Evolutionary conservation across 1,140 invertebrate genomes (phyloP).

Genomic region (Oryzaephilus surinamensis): DNA sequence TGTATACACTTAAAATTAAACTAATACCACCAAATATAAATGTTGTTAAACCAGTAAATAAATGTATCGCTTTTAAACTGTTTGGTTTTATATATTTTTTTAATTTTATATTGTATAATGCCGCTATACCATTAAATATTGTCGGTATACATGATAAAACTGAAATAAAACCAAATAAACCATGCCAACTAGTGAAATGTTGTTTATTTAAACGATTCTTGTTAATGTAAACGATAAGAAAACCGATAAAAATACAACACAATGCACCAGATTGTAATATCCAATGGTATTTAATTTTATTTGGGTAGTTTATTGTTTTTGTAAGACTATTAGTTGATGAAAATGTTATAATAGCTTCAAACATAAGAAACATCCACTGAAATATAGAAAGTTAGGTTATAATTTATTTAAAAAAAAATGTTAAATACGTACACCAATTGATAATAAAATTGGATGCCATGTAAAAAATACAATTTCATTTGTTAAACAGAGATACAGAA

Average conservation of each 20-base stretch:
- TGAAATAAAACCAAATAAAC: slow-evolving; percentile 19
- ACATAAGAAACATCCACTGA: slow-evolving; percentile 27
- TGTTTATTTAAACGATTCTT: slow-evolving; percentile 21
- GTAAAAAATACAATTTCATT: slow-evolving; percentile 24
- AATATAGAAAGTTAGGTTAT: slow-evolving; percentile 8
- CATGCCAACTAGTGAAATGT: slow-evolving; percentile 26
- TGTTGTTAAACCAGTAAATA: slow-evolving; percentile 14
- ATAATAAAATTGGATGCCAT: slow-evolving; percentile 26
- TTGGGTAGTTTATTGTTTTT: too few species aligned
- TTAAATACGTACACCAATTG: slow-evolving; percentile 23
- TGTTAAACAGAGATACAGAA: slow-evolving; percentile 19
- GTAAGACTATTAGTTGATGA: too few species aligned
- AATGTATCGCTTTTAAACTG: slow-evolving; percentile 21
- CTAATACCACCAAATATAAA: slow-evolving; percentile 24
- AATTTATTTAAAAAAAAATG: too few species aligned
- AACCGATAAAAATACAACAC: slow-evolving; percentile 14
- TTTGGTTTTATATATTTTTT: slow-evolving; percentile 14
- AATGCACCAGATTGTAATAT: slow-evolving; percentile 12
- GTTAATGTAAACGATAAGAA: slow-evolving; percentile 19
- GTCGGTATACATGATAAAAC: slow-evolving; percentile 15
- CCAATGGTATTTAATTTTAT: too few species aligned
- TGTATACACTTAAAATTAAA: slow-evolving; percentile 24
- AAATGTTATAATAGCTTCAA: slow-evolving; percentile 22
- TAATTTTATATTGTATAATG: slow-evolving; percentile 21
- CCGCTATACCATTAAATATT: slow-evolving; percentile 15